Evolutionary conservation across 2,888 invertebrate genomes (phyloP).

Genomic region (Hypselothyrea guttata): DNA sequence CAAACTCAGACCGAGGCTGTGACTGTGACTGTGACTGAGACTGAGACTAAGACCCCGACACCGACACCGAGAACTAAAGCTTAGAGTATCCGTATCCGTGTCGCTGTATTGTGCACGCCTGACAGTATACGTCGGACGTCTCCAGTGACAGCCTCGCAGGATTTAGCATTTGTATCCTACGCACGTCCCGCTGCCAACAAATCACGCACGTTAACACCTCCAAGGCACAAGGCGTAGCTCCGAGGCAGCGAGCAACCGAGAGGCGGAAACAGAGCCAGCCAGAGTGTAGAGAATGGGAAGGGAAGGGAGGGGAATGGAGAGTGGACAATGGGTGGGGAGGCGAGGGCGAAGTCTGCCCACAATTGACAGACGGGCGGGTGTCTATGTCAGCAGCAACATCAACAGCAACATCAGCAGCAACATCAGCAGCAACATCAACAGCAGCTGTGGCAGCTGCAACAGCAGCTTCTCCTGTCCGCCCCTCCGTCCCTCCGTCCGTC

Average conservation of each 20-base stretch:
- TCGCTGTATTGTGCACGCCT: constrained; percentile 1
- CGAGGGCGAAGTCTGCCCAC: constrained; percentile 25
- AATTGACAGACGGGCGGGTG: constrained; percentile 34
- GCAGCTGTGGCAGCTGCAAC: not conserved
- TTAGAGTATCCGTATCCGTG: constrained; percentile 27
- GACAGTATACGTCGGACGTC: constrained; percentile 27
- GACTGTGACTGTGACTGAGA: constrained; percentile 2
- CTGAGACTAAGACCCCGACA: constrained; percentile 6
- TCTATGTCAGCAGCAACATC: constrained; percentile 42
- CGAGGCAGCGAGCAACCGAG: constrained; percentile 1
- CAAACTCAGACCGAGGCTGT: too few species aligned
- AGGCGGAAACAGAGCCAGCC: not conserved
- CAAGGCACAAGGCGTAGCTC: constrained; percentile 56
- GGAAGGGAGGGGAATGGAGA: constrained; percentile 9
- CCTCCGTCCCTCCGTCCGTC: not conserved
- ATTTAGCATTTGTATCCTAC: constrained; percentile 46
- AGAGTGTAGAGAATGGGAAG: not conserved
- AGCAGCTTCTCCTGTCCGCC: not conserved
- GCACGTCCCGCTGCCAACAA: constrained; percentile 55
- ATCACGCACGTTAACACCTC: constrained; percentile 65
- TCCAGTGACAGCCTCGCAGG: constrained; percentile 45
- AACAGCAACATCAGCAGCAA: constrained; percentile 8
- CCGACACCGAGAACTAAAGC: not conserved
- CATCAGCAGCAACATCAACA: constrained; percentile 1
- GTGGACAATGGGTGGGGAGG: constrained; percentile 23